Conservation (phyloP, 1,140 invertebrate genomes). For the Meloidogyne hapla region DNA sequence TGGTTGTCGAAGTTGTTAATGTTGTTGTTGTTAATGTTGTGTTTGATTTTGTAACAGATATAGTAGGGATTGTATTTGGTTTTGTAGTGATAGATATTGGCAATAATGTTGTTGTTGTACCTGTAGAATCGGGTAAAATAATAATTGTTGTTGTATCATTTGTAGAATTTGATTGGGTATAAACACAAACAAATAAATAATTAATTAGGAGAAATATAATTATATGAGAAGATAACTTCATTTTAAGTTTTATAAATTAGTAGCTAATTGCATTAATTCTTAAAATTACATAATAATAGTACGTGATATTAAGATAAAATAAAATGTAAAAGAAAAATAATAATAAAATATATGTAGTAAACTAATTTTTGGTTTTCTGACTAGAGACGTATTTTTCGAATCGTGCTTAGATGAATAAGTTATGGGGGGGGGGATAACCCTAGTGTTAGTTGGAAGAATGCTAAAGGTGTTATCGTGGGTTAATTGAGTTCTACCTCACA, state of each 20-base stretch:
- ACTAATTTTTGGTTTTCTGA: too few relatives aligned
- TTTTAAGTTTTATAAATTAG: too few relatives aligned
- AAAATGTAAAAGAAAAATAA: too few relatives aligned
- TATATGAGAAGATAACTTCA: not conserved
- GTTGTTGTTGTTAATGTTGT: not conserved
- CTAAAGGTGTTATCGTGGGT: too few relatives aligned
- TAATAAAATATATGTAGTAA: too few relatives aligned
- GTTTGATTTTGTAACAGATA: not conserved
- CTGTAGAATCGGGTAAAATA: not conserved
- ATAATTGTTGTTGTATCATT: constrained; percentile 3
- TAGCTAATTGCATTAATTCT: not conserved
- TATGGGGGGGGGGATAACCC: too few relatives aligned
- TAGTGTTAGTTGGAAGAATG: too few relatives aligned
- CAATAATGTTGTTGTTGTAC: not conserved
- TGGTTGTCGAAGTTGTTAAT: not conserved
- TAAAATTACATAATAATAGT: too few relatives aligned
- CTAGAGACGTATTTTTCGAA: too few relatives aligned
- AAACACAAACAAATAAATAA: not conserved
- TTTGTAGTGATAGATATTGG: not conserved
- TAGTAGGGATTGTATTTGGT: not conserved
- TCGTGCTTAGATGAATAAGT: too few relatives aligned
- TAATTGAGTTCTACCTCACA: too few relatives aligned
- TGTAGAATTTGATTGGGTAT: not conserved
- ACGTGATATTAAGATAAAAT: not conserved
- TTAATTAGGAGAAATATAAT: not conserved